Percentiles rank a stretch among this genome's conserved stretches.
phyloP scores from a whole-genome alignment of 1,140 invertebrate species.

The Drosophila rufa region DNA sequence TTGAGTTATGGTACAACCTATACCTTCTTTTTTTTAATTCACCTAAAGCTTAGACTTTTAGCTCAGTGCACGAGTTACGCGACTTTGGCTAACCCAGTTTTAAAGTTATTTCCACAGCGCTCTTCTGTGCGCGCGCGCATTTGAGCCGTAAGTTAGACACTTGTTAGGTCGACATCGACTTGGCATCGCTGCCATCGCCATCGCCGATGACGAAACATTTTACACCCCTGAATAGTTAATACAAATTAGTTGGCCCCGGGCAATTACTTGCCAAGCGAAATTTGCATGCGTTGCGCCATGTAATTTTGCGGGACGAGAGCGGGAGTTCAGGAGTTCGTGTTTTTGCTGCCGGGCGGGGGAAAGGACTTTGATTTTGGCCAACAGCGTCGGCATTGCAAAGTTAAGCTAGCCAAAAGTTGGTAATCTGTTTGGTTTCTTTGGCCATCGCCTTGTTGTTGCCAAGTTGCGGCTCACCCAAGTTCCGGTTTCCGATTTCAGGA shows the following conservation, averaged over 20 bases:
- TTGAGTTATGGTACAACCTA: too few species aligned
- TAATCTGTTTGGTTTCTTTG: constrained; percentile 68
- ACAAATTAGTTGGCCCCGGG: constrained; percentile 48
- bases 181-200: constrained; percentile 7
- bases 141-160: constrained; percentile 43
- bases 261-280: constrained; percentile 49
- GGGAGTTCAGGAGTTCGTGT: background rate
- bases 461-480: constrained; percentile 67
- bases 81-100: constrained; percentile 64
- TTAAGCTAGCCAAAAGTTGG: constrained; percentile 68
- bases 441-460: constrained; percentile 45
- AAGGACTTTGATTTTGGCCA: constrained; percentile 53
- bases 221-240: constrained; percentile 66
- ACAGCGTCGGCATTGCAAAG: constrained; percentile 42
- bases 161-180: constrained; percentile 47
- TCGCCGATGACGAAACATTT: constrained; percentile 53
- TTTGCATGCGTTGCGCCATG: constrained; percentile 47
- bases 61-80: constrained; percentile 3
- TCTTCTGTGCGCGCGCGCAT: constrained; percentile 50
- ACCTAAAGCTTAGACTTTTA: background rate
- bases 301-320: constrained; percentile 24
- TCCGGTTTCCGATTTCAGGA: constrained; percentile 78
- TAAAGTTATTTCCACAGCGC: constrained; percentile 39
- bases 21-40: too few species aligned
- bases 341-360: background rate